phyloP scores from a whole-genome alignment of 2,888 invertebrate genomes.

The Melipona beecheii region DNA sequence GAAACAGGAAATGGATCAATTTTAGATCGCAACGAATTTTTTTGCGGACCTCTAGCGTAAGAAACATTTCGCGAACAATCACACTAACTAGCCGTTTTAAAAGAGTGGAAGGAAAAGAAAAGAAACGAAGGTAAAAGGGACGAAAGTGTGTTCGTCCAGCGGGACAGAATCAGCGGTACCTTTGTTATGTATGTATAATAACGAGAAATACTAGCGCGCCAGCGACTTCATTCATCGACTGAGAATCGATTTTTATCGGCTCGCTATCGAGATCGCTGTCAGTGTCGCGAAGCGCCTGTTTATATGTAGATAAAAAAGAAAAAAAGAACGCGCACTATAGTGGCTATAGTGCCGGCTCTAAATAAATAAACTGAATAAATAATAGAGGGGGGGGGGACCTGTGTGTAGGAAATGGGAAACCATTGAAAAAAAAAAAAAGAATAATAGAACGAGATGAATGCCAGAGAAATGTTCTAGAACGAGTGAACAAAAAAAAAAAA shows the following conservation, averaged over 20 bases:
- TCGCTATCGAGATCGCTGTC: slow-evolving; percentile 68
- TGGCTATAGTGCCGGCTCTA: slow-evolving; percentile 40
- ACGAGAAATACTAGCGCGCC: slow-evolving; percentile 34
- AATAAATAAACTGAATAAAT: slow-evolving; percentile 54
- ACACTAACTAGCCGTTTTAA: slow-evolving; percentile 34
- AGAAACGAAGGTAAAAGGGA: background rate
- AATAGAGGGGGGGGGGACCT: slow-evolving; percentile 24
- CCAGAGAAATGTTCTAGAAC: background rate
- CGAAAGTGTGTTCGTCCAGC: slow-evolving; percentile 28
- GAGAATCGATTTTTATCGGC: slow-evolving; percentile 76
- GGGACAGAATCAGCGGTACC: slow-evolving; percentile 1
- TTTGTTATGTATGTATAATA: slow-evolving; percentile 41
- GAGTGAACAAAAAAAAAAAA: too few species aligned
- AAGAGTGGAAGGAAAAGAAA: background rate
- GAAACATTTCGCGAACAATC: slow-evolving; percentile 52
- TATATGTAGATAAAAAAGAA: slow-evolving; percentile 52
- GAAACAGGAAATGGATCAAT: slow-evolving; percentile 10
- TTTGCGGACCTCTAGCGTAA: slow-evolving; percentile 50
- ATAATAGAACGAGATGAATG: background rate
- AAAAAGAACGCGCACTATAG: background rate
- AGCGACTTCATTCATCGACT: slow-evolving; percentile 70
- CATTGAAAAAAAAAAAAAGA: background rate
- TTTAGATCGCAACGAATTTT: slow-evolving; percentile 41
- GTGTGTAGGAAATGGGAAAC: slow-evolving; percentile 21
- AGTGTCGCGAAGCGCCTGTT: slow-evolving; percentile 60